Percentiles rank a stretch among this genome's conserved stretches.
These are phyloP conservation scores for Cataglyphis albicans DNA, from an alignment of 2,888 invertebrate genomes.

Conservation along the genomic window DNA sequence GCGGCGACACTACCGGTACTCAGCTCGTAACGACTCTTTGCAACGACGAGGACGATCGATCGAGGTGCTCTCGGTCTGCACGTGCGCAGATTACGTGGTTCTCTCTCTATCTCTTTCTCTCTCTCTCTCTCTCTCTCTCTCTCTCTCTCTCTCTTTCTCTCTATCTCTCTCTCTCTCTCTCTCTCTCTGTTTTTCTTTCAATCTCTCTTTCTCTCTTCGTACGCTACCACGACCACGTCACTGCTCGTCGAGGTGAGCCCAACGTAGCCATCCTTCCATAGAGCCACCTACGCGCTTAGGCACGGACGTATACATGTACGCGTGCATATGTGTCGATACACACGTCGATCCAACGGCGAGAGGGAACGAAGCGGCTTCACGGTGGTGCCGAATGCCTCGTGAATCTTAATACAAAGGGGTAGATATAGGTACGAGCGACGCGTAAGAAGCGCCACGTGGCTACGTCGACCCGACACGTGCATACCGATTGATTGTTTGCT, in stretches of 20 bases:
- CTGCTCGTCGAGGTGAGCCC: slow-evolving; percentile 19
- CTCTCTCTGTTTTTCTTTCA: slow-evolving; percentile 13
- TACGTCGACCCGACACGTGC: slow-evolving; percentile 59
- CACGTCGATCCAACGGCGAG: slow-evolving; percentile 34
- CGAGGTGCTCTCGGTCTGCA: slow-evolving; percentile 79
- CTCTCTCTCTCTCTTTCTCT: not conserved
- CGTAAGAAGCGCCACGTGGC: slow-evolving; percentile 66
- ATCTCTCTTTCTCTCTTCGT: slow-evolving; percentile 23
- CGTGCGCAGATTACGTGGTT: slow-evolving; percentile 76
- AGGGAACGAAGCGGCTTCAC: slow-evolving; percentile 13
- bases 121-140: not conserved
- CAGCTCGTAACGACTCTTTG: slow-evolving; percentile 72
- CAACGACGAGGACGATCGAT: slow-evolving; percentile 79
- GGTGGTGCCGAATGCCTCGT: slow-evolving; percentile 21
- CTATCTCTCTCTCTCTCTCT: not conserved
- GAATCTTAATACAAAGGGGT: slow-evolving; percentile 52
- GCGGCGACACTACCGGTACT: slow-evolving; percentile 70
- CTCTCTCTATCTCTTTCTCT: slow-evolving; percentile 25
- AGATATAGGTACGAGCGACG: slow-evolving; percentile 47
- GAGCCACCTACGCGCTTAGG: slow-evolving; percentile 11
- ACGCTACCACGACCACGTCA: slow-evolving; percentile 37
- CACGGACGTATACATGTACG: not conserved
- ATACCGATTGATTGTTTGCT: slow-evolving; percentile 30
- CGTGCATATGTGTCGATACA: slow-evolving; percentile 19
- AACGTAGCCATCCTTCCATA: slow-evolving; percentile 31